Conservation (phyloP, 2,797 vertebrate genomes). For the Falco rusticolus region DNA sequence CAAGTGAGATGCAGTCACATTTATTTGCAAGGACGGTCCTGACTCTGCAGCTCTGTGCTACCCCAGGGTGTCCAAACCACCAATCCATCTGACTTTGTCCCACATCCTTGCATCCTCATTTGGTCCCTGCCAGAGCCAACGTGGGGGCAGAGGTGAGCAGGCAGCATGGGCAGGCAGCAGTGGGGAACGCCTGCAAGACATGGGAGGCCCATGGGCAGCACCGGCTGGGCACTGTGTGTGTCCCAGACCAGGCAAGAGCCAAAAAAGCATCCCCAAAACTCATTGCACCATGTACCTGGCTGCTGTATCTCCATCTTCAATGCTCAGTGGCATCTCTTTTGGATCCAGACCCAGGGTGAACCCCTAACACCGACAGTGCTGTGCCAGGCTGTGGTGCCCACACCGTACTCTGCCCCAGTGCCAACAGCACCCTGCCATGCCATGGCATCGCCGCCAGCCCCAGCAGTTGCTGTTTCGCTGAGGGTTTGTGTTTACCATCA, state of each 20-base stretch:
- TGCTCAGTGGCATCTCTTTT: neutral
- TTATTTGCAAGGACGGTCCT: neutral
- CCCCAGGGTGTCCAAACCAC: neutral
- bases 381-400: neutral
- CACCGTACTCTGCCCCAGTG: neutral
- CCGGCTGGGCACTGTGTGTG: accelerated
- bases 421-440: neutral
- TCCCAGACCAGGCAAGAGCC: accelerated
- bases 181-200: accelerated
- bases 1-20: accelerated
- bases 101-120: neutral
- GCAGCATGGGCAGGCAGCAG: accelerated
- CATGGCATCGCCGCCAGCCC: neutral
- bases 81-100: neutral
- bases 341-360: neutral
- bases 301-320: neutral
- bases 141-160: neutral
- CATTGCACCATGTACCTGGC: accelerated
- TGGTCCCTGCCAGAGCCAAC: neutral
- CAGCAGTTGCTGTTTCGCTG: neutral
- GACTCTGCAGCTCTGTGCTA: neutral
- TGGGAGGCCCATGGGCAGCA: accelerated
- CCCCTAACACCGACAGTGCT: accelerated
- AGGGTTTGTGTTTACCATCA: slow-evolving; percentile 28
- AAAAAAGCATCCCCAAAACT: neutral